Evolutionary conservation across 2,888 invertebrate genomes (phyloP), one percentile per base, ranked within the genome.

Genomic region (Hedychridium roseum): DNA sequence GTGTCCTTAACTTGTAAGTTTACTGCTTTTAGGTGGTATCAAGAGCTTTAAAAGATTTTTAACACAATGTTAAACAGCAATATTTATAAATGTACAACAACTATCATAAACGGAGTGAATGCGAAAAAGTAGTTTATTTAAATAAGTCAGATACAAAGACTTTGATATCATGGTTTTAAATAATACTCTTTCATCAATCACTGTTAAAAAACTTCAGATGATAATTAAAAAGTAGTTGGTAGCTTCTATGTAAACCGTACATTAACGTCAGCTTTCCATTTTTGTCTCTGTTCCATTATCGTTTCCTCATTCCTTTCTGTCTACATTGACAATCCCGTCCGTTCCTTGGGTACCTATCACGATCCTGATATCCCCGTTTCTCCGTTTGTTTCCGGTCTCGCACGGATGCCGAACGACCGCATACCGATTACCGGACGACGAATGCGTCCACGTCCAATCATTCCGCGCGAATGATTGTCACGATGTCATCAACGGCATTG

Each of bases 331-430:
- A 1, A 9, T 41, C 20, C 43, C 47, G 31, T 34, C 56, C 48
- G 28, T 35, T 36, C 27, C 53, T 59, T 54, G n/a, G n/a, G n/a
- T n/a, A n/a, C n/a, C n/a, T n/a, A 48, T 58, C 56, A 37, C 27
- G 26, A 30, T 32, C 34, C 27, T 37, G 17, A 32, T 42, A 30
- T 43, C 30, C 28, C 44, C 5, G 11, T 48, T 9, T 40, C 46
- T 43, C 49, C 39, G 34, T 65, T 55, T 70, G 69, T 70, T 70
- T 71, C 69, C 71, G 70, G 68, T 58, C 48, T 44, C 48, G 38
- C 54, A 59, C 69, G 71, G 68, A 71, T 66, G 66, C 63, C 66
- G 68, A 57, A 62, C 58, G 53, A 61, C 66, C 65, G 52, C 59
- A 54, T 39, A 45, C n/a, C n/a, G n/a, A n/a, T n/a, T n/a, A 43